These are phyloP conservation scores for Harpagoxenus sublaevis DNA, from an alignment of 2,888 invertebrate genomes.

Conservation along the genomic window DNA sequence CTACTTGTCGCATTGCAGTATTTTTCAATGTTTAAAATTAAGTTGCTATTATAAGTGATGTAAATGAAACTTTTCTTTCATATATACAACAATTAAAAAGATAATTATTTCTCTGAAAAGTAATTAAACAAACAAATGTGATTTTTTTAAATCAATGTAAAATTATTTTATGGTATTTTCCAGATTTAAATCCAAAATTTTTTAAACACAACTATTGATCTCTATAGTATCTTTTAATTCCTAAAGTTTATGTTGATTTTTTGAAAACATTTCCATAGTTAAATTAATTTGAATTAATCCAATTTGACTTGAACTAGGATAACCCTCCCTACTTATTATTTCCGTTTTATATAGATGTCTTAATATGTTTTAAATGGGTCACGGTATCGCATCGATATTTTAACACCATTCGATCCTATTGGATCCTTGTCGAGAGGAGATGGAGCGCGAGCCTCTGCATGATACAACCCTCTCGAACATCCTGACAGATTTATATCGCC, in stretches of 20 bases:
- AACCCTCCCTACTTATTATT: not conserved
- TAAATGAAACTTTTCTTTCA: not conserved
- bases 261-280: not conserved
- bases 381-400: constrained; percentile 32
- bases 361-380: not conserved
- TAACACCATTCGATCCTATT: constrained; percentile 48
- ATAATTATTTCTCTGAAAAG: not conserved
- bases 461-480: constrained; percentile 55
- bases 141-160: not conserved
- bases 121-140: not conserved
- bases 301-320: not conserved
- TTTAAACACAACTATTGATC: not conserved
- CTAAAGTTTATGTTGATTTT: not conserved
- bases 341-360: not conserved
- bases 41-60: not conserved
- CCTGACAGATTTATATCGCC: constrained; percentile 54
- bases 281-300: not conserved
- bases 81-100: not conserved
- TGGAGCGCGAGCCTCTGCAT: constrained; percentile 29
- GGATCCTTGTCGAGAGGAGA: constrained; percentile 51
- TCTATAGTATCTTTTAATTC: not conserved
- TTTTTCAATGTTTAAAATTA: not conserved
- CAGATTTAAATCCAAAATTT: constrained; percentile 3
- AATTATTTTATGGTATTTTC: not conserved
- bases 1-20: not conserved